phyloP scores from a whole-genome alignment of 2,888 invertebrate genomes.

The Pristionchus arcanus region DNA sequence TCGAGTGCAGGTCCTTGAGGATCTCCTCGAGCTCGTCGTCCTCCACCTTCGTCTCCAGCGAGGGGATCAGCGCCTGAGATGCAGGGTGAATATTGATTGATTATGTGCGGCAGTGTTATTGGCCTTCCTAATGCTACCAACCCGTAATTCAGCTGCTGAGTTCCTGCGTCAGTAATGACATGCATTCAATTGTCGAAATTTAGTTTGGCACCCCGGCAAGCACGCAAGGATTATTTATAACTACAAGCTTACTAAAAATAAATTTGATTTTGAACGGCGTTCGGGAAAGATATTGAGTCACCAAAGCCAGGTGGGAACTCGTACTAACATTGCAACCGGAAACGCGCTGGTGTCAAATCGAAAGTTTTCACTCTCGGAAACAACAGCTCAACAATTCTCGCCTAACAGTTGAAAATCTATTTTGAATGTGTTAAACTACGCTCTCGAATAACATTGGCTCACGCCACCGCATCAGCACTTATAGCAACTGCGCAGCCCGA shows the following conservation, averaged over 20 bases:
- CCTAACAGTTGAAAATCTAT: too few relatives aligned
- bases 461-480: not conserved
- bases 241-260: not conserved
- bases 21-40: conserved; percentile 97
- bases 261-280: not conserved
- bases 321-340: not conserved
- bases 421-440: too few relatives aligned
- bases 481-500: not conserved
- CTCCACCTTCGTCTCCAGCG: conserved; percentile 94
- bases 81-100: not conserved
- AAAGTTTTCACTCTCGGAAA: too few relatives aligned
- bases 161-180: too few relatives aligned
- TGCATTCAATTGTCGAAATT: too few relatives aligned
- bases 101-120: too few relatives aligned
- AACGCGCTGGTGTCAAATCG: not conserved
- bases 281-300: not conserved
- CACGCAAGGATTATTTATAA: too few relatives aligned
- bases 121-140: too few relatives aligned
- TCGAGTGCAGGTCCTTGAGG: conserved; percentile 97
- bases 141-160: too few relatives aligned
- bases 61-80: conserved; percentile 65
- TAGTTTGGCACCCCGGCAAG: too few relatives aligned
- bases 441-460: too few relatives aligned
- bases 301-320: not conserved
- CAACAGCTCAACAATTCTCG: too few relatives aligned